A percentile compares a stretch with the other conserved stretches of the same genome.
These are phyloP conservation scores for Sitodiplosis mosellana DNA, from an alignment of 1,140 invertebrate genomes.

Conservation along the genomic window DNA sequence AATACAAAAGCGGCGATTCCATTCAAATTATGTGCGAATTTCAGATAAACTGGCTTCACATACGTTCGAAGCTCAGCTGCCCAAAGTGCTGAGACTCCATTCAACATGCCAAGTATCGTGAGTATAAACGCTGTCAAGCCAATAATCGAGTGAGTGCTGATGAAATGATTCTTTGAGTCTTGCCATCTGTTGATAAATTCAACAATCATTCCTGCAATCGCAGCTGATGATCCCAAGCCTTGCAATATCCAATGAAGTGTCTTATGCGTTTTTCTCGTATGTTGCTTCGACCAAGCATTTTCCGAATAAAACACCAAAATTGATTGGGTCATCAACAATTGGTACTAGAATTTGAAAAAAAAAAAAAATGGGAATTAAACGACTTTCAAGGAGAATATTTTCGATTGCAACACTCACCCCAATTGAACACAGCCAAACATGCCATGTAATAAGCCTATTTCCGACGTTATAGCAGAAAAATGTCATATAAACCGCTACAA, in stretches of 20 bases:
- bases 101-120: neutral
- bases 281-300: neutral
- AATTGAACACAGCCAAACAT: constrained; percentile 1
- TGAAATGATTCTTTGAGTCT: neutral
- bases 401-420: neutral
- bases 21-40: neutral
- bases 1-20: neutral
- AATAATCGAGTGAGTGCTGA: neutral
- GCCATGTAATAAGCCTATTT: neutral
- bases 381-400: too few species aligned
- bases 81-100: neutral
- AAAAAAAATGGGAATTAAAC: neutral
- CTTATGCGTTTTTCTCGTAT: neutral
- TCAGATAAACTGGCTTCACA: neutral
- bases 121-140: neutral
- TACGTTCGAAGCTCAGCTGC: neutral
- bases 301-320: constrained; percentile 1
- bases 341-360: neutral
- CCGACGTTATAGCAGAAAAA: constrained; percentile 1
- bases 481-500: too few species aligned
- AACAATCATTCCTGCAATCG: neutral
- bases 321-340: constrained; percentile 2
- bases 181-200: neutral
- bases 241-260: constrained; percentile 3
- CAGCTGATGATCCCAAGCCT: neutral